These are phyloP conservation scores for Micromys minutus DNA, from an alignment of 2,113 vertebrate genomes.

Conservation along the genomic window DNA sequence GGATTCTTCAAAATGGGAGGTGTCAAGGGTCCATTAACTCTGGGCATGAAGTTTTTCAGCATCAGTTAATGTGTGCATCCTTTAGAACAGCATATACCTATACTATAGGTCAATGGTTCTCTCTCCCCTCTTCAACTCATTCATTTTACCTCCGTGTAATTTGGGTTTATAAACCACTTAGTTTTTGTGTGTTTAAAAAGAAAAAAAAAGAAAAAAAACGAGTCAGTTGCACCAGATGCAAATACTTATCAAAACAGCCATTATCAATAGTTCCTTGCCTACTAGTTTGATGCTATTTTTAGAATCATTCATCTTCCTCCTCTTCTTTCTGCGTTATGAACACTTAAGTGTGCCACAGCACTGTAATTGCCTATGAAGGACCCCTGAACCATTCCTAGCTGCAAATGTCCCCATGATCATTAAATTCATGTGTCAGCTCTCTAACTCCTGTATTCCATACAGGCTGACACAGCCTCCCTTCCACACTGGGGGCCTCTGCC, in stretches of 20 bases:
- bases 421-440: not conserved
- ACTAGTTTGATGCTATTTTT: not conserved
- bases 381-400: not conserved
- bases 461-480: not conserved
- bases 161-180: not conserved
- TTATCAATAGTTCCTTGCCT: not conserved
- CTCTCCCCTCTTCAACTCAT: not conserved
- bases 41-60: not conserved
- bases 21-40: not conserved
- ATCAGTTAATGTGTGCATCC: not conserved
- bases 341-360: not conserved
- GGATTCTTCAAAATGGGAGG: not conserved
- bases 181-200: not conserved
- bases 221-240: not conserved
- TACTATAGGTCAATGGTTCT: not conserved
- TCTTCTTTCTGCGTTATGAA: not conserved
- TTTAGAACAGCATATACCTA: not conserved
- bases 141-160: not conserved
- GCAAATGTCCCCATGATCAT: not conserved
- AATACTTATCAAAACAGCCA: not conserved
- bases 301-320: not conserved
- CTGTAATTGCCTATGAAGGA: not conserved
- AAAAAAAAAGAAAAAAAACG: not conserved
- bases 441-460: not conserved
- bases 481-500: not conserved